These are phyloP conservation scores for Eustalomyia histrio DNA, from an alignment of 2,888 invertebrate genomes.

Conservation along the genomic window DNA sequence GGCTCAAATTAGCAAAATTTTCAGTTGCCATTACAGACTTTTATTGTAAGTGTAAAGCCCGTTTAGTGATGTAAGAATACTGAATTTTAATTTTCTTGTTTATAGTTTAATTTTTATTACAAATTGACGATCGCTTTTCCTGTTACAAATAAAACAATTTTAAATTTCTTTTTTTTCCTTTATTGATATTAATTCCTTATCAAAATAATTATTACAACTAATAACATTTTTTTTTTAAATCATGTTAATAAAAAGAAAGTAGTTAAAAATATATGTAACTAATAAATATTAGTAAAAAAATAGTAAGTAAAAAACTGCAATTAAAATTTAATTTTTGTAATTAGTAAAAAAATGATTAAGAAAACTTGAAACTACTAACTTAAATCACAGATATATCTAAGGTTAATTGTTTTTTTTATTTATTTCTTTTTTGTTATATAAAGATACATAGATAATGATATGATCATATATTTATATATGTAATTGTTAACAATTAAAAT, in stretches of 20 bases:
- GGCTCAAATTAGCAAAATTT: too few relatives aligned
- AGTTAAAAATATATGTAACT: constrained; percentile 25
- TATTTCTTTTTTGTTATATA: constrained; percentile 46
- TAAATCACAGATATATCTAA: constrained; percentile 79
- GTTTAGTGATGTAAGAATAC: too few relatives aligned
- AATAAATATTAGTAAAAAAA: constrained; percentile 40
- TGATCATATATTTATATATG: constrained; percentile 6
- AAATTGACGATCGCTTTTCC: too few relatives aligned
- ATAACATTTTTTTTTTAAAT: constrained; percentile 49
- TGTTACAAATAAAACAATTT: too few relatives aligned
- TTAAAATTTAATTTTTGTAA: constrained; percentile 17
- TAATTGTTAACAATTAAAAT: constrained; percentile 12
- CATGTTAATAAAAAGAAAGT: constrained; percentile 38
- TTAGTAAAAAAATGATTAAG: constrained; percentile 16
- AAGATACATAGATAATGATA: constrained; percentile 29
- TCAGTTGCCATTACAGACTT: too few relatives aligned
- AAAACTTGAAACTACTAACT: constrained; percentile 73
- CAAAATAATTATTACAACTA: constrained; percentile 65
- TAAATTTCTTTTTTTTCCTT: constrained; percentile 35
- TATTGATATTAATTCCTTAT: constrained; percentile 62
- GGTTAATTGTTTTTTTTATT: constrained; percentile 69
- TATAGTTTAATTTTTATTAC: too few relatives aligned
- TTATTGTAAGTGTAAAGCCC: too few relatives aligned
- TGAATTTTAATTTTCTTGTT: too few relatives aligned
- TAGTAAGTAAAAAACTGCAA: constrained; percentile 9